A percentile compares a stretch with the other conserved stretches of the same genome.
Conservation (phyloP, 2,888 invertebrate genomes). For the Calliphora vomitoria region DNA sequence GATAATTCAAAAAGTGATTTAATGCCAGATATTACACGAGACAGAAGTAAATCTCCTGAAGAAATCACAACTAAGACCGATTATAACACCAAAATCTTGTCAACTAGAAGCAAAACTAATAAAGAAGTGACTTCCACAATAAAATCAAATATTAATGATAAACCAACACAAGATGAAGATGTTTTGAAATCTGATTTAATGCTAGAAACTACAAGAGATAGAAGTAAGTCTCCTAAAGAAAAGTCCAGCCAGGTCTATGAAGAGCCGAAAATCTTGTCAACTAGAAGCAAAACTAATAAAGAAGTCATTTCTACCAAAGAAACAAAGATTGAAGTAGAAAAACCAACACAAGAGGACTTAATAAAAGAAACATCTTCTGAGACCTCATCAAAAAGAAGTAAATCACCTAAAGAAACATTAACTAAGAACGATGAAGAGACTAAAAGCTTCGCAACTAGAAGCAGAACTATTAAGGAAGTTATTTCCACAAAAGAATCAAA, state of each 20-base stretch:
- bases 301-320: not conserved
- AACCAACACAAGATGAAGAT: not conserved
- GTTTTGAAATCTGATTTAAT: not conserved
- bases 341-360: too few relatives aligned
- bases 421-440: too few relatives aligned
- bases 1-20: too few relatives aligned
- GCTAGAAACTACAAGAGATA: not conserved
- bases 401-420: too few relatives aligned
- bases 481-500: not conserved
- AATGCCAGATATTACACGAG: too few relatives aligned
- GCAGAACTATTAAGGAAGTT: not conserved
- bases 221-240: not conserved
- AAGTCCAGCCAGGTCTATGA: not conserved
- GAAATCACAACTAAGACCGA: too few relatives aligned
- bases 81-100: not conserved
- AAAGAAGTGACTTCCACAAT: not conserved
- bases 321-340: not conserved
- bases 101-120: constrained; percentile 17
- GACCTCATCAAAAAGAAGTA: too few relatives aligned
- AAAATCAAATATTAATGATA: not conserved
- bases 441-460: too few relatives aligned
- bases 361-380: too few relatives aligned
- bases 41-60: not conserved
- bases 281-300: not conserved
- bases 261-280: not conserved